Evolutionary conservation across 2,113 vertebrate species (phyloP).

Genomic region (Crotalus tigris): DNA sequence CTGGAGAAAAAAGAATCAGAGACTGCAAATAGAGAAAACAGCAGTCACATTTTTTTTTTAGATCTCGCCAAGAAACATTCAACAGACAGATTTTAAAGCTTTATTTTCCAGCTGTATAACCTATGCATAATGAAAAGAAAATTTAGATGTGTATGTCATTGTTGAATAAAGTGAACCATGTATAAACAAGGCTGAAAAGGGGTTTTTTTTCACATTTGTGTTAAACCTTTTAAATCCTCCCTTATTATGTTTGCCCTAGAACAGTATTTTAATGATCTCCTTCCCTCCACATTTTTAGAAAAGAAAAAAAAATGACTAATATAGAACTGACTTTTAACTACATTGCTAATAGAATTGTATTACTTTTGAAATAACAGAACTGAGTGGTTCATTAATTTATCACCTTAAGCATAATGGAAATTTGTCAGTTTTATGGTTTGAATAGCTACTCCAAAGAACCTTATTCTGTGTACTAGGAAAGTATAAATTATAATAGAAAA

Average conservation of each 20-base stretch:
- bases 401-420: conserved; percentile 69
- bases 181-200: conserved; percentile 31
- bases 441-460: conserved; percentile 54
- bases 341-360: conserved; percentile 61
- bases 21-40: not conserved
- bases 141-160: not conserved
- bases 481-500: conserved; percentile 48
- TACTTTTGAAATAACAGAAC: conserved; percentile 67
- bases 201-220: conserved; percentile 3
- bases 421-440: conserved; percentile 63
- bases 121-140: not conserved
- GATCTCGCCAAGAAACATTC: not conserved
- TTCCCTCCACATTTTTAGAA: conserved; percentile 36
- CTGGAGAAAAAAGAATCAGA: not conserved
- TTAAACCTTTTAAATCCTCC: conserved; percentile 24
- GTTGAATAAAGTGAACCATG: conserved; percentile 17
- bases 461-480: conserved; percentile 31
- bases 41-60: not conserved
- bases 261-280: conserved; percentile 32
- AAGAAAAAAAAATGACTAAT: conserved; percentile 29
- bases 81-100: not conserved
- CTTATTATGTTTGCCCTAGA: conserved; percentile 21
- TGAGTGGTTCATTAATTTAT: conserved; percentile 72
- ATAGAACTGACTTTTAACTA: conserved; percentile 45
- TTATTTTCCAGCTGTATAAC: not conserved